Evolutionary conservation across 1,140 invertebrate species (phyloP).

Genomic region (Sweltsa coloradensis): DNA sequence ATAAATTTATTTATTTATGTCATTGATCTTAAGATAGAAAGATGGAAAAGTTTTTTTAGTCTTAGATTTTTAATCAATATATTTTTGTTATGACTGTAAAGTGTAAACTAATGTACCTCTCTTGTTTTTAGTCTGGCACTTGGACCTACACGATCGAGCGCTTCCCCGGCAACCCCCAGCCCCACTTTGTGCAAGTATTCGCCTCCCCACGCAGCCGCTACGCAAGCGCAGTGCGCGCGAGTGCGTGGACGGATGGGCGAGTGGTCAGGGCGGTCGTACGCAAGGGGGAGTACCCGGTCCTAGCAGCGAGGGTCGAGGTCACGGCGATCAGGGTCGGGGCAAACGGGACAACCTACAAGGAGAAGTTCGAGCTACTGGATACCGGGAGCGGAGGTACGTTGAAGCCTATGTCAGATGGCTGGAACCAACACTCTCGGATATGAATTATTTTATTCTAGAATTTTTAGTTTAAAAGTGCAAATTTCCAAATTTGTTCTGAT

Average conservation of each 20-base stretch:
- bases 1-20: too few species aligned
- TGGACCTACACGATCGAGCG: constrained; percentile 44
- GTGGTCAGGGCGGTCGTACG: constrained; percentile 32
- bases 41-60: too few species aligned
- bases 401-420: too few species aligned
- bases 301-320: constrained; percentile 38
- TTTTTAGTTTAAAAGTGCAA: too few species aligned
- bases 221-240: constrained; percentile 28
- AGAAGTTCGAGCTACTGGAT: constrained; percentile 39
- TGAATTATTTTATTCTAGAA: too few species aligned
- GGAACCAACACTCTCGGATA: too few species aligned
- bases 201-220: constrained; percentile 29
- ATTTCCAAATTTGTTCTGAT: too few species aligned
- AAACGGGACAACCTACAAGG: constrained; percentile 30
- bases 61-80: too few species aligned
- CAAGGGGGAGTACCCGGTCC: constrained; percentile 34
- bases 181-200: constrained; percentile 39
- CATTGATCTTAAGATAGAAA: too few species aligned
- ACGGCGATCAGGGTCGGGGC: constrained; percentile 28
- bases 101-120: too few species aligned
- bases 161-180: constrained; percentile 39
- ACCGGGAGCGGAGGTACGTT: constrained; percentile 45
- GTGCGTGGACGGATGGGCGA: constrained; percentile 26
- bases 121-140: constrained; percentile 33
- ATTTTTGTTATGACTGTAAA: too few species aligned